Percentiles rank a stretch among this genome's conserved stretches.
These are phyloP conservation scores for Brachionus plicatilis DNA, from an alignment of 1,140 invertebrate species.

Conservation along the genomic window DNA sequence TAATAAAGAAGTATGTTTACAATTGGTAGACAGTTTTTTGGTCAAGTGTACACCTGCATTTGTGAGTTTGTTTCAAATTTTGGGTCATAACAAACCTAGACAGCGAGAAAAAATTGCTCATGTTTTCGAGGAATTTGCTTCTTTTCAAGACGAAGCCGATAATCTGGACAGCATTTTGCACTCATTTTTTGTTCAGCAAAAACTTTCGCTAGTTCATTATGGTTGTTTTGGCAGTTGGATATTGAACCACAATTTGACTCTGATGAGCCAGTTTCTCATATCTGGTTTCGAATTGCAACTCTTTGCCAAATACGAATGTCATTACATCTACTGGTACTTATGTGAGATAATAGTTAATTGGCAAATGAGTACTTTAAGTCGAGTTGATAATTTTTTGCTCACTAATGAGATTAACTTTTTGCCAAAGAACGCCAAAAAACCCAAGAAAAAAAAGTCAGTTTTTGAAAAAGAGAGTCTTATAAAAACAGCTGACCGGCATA, in stretches of 20 bases:
- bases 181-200: slow-evolving; percentile 65
- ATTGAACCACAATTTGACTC: slow-evolving; percentile 83
- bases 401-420: slow-evolving; percentile 64
- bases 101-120: slow-evolving; percentile 86
- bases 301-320: slow-evolving; percentile 91
- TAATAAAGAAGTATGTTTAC: slow-evolving; percentile 64
- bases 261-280: slow-evolving; percentile 91
- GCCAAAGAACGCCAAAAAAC: slow-evolving; percentile 27
- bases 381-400: slow-evolving; percentile 75
- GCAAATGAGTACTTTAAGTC: slow-evolving; percentile 78
- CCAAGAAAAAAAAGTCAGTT: slow-evolving; percentile 18
- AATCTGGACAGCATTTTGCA: slow-evolving; percentile 78
- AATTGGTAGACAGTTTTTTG: slow-evolving; percentile 81
- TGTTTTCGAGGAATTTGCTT: slow-evolving; percentile 78
- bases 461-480: slow-evolving; percentile 69
- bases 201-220: slow-evolving; percentile 66
- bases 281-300: slow-evolving; percentile 89
- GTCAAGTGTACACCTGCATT: slow-evolving; percentile 79
- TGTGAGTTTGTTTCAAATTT: slow-evolving; percentile 76
- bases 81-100: slow-evolving; percentile 85
- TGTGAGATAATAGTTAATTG: slow-evolving; percentile 91
- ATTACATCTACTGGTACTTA: slow-evolving; percentile 91
- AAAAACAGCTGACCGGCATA: slow-evolving; percentile 17
- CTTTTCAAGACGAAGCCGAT: slow-evolving; percentile 88
- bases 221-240: slow-evolving; percentile 92